Evolutionary conservation across 2,888 invertebrate genomes (phyloP).

Genomic region (Spicauda simplicius): DNA sequence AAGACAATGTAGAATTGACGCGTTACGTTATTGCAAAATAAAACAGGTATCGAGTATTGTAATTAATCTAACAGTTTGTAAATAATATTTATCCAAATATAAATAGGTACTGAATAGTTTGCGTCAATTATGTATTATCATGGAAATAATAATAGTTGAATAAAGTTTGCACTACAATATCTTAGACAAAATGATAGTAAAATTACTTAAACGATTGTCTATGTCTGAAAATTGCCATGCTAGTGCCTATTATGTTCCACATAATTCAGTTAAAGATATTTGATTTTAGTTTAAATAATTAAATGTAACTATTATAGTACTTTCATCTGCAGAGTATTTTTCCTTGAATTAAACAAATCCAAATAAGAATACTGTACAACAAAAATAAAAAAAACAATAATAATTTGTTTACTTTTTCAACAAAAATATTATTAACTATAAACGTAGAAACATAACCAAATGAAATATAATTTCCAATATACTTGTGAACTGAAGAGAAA

Average conservation of each 20-base stretch:
- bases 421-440: too few species aligned
- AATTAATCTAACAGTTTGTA: not conserved
- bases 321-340: too few species aligned
- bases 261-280: not conserved
- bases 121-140: not conserved
- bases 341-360: too few species aligned
- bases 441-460: too few species aligned
- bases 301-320: too few species aligned
- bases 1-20: conserved; percentile 44
- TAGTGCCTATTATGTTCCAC: not conserved
- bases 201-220: not conserved
- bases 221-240: conserved; percentile 2
- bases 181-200: not conserved
- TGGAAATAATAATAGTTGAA: not conserved
- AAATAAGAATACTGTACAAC: too few species aligned
- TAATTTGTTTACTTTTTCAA: too few species aligned
- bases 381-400: too few species aligned
- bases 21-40: not conserved
- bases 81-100: not conserved
- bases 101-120: not conserved
- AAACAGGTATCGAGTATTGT: not conserved
- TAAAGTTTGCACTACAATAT: not conserved
- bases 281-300: too few species aligned
- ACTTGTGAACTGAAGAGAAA: too few species aligned
- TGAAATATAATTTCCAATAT: too few species aligned